A percentile compares a stretch with the other conserved stretches of the same genome.
Conservation (phyloP, 2,888 invertebrate species). For the Mechanitis messenoides region DNA sequence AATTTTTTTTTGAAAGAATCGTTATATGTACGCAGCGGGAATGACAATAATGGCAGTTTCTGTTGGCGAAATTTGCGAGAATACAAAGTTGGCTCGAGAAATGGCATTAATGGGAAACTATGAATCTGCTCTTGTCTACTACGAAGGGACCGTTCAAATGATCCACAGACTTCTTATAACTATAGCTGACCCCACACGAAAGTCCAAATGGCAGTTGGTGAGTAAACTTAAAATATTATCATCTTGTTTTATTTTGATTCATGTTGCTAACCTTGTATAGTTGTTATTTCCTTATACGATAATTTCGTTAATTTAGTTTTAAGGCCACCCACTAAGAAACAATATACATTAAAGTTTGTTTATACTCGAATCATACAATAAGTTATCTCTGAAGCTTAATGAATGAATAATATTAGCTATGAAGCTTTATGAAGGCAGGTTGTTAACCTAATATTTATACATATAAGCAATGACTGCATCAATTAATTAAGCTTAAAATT, state of each 20-base stretch:
- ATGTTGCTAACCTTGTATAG: constrained; percentile 58
- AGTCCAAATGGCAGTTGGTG: constrained; percentile 93
- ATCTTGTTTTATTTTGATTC: constrained; percentile 33
- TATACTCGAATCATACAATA: constrained; percentile 30
- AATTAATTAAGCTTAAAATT: too few species aligned
- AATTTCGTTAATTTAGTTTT: constrained; percentile 61
- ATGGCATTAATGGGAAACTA: constrained; percentile 97
- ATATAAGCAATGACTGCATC: too few species aligned
- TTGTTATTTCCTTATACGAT: constrained; percentile 64
- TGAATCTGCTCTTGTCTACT: constrained; percentile 94
- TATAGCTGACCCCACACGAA: constrained; percentile 87
- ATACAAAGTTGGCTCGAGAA: constrained; percentile 95
- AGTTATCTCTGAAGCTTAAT: not conserved
- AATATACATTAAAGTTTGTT: constrained; percentile 39
- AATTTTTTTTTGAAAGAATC: constrained; percentile 52
- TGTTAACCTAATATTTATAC: not conserved
- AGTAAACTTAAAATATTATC: constrained; percentile 40
- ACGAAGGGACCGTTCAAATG: constrained; percentile 94
- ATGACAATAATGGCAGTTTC: constrained; percentile 91
- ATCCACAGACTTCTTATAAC: constrained; percentile 88
- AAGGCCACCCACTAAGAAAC: constrained; percentile 56
- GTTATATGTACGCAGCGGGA: constrained; percentile 75
- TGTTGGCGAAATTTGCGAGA: constrained; percentile 94
- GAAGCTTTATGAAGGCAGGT: not conserved
- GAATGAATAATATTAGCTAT: not conserved